Evolutionary conservation across 1,140 invertebrate species (phyloP).

Genomic region (Papilio polytes): DNA sequence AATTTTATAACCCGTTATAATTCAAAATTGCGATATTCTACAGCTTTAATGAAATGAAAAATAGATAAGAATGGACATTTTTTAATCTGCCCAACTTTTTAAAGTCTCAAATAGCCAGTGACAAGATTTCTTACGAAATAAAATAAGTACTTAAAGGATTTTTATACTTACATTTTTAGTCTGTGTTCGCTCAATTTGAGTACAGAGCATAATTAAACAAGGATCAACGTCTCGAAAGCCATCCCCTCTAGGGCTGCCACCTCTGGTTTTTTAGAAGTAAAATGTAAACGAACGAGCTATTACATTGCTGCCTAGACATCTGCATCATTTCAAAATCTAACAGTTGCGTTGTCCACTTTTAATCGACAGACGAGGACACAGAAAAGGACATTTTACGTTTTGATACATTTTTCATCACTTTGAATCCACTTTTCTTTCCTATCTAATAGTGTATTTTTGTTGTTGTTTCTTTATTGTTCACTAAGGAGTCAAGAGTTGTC

Average conservation of each 20-base stretch:
- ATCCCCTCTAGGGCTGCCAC: slow-evolving; percentile 1
- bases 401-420: neutral
- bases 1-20: neutral
- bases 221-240: slow-evolving; percentile 6
- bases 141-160: neutral
- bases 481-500: neutral
- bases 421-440: neutral
- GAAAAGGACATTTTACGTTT: neutral
- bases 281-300: too few species aligned
- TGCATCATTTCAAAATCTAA: too few species aligned
- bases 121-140: neutral
- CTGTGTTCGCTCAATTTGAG: slow-evolving; percentile 11
- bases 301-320: too few species aligned
- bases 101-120: too few species aligned
- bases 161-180: neutral
- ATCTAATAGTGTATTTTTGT: neutral
- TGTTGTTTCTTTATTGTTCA: neutral
- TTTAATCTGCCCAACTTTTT: too few species aligned
- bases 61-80: neutral
- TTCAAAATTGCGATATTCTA: neutral
- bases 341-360: neutral
- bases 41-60: neutral
- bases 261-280: neutral
- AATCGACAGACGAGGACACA: neutral
- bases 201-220: slow-evolving; percentile 4